Evolutionary conservation across 2,888 invertebrate genomes (phyloP), one percentile per base, ranked within the genome.

Genomic region (Tachystola acroxantha): DNA sequence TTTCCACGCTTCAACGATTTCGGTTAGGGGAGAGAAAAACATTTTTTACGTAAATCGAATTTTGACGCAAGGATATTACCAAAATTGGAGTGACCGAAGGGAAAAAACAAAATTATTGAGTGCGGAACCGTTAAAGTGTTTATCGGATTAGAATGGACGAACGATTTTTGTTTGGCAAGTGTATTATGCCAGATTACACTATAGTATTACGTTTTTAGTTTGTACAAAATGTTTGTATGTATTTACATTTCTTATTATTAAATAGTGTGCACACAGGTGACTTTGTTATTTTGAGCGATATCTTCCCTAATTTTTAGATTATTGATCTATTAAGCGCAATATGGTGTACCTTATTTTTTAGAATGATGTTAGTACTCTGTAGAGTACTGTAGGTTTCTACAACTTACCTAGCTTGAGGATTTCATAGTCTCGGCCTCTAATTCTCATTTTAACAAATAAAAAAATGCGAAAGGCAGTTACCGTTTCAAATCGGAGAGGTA

Each of bases 11-110:
- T 53, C 61, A 63, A 56, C 50, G 68, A 54, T 56, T 68, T 48
- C 49, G 50, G 48, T 48, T 59, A 64, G 69, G 75, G 72, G 64
- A 58, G 49, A 45, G 14, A 57, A 59, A 65, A 58, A 59, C 32
- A 34, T 76, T 78, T 74, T 78, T 78, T 75, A 61, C 66, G 72
- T 72, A 78, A 84, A 82, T 79, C 66, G 64, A 75, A 68, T 82
- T 81, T 73, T 72, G 72, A 73, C 64, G 57, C 60, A 48, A 63
- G 67, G 65, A 69, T 80, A 70, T 77, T 77, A 74, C 59, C 57
- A 45, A 67, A 77, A 81, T 81, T 77, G 76, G 65, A 76, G 63
- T 77, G 75, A 74, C 78, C 79, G 66, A 46, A 67, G 72, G 74
- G 73, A 72, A 65, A 64, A 41, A 70, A 72, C 64, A 66, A 60